These are phyloP conservation scores for Dicycla oo DNA, from an alignment of 2,888 invertebrate species.

Conservation along the genomic window DNA sequence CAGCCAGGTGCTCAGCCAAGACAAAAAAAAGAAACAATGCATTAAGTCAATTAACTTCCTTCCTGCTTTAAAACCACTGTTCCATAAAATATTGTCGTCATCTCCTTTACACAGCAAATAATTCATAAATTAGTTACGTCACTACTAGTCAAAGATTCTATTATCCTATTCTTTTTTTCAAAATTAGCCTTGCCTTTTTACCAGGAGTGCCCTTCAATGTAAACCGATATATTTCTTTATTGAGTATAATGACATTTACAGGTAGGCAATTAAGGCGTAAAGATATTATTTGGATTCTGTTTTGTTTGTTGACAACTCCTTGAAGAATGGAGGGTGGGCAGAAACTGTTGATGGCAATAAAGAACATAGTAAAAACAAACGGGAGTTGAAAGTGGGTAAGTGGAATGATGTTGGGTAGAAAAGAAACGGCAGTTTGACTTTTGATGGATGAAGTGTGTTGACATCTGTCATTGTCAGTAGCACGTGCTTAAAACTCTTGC, in stretches of 20 bases:
- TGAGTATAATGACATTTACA: slow-evolving; percentile 45
- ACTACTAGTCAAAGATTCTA: slow-evolving; percentile 20
- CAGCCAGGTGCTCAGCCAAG: neutral
- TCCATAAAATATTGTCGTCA: slow-evolving; percentile 26
- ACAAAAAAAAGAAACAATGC: neutral
- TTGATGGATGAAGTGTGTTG: too few species aligned
- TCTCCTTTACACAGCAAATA: slow-evolving; percentile 20
- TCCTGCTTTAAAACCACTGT: slow-evolving; percentile 24
- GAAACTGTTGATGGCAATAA: slow-evolving; percentile 44
- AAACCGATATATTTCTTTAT: slow-evolving; percentile 41
- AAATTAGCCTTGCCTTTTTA: slow-evolving; percentile 27
- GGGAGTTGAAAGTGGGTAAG: slow-evolving; percentile 33
- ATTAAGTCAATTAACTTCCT: too few species aligned
- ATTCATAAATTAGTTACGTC: slow-evolving; percentile 51
- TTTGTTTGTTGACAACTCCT: slow-evolving; percentile 27
- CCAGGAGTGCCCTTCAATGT: slow-evolving; percentile 22
- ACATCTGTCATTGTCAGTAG: too few species aligned
- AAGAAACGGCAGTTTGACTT: slow-evolving; percentile 1
- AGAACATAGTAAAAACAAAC: slow-evolving; percentile 51
- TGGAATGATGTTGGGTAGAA: neutral
- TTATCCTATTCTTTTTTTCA: slow-evolving; percentile 25
- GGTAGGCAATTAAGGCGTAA: slow-evolving; percentile 55
- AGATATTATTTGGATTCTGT: slow-evolving; percentile 36
- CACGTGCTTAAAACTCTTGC: too few species aligned
- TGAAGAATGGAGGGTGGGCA: slow-evolving; percentile 39